Base-by-base conservation (phyloP, 1,140 invertebrate species). In the Cecropterus lyciades region DNA sequence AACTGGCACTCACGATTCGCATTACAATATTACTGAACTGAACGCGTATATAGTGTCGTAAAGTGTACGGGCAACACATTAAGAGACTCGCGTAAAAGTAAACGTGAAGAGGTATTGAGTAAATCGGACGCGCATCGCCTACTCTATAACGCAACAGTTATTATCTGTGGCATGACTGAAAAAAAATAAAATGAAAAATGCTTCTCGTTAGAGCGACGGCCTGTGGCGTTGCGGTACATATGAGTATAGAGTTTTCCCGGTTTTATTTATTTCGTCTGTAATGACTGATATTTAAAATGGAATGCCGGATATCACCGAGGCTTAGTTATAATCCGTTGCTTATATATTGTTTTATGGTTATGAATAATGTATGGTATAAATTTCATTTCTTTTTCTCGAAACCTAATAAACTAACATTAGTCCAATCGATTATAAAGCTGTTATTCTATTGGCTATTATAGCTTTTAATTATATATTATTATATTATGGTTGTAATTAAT, bases 41-140 rank as follows among this genome's bases (percentile, higher is more conserved):
- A n/a, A 9, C 37, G 37, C 37, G 10, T 40, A 10, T 33, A 13
- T 55, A n/a, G 13, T 33, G 20, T 52, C 49, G 49, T 59, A 15
- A 30, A 59, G 42, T 45, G 24, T 20, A 27, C 55, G 55, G 20
- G 43, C 40, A 59, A 48, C 56, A 24, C 20, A 59, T 16, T 59
- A 33, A 15, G 24, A 15, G 24, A 48, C 56, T 59, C 70, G 67
- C 40, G 69, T 64, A 66, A 70, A 63, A 69, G 63, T 72, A 69
- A 70, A 73, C 45, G 67, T 67, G 65, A 60, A 62, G 30, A 62
- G 13, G 42, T 45, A 68, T 63, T 72, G 62, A 66, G 70, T 72
- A 69, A 64, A 73, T 67, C 53, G 46, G 59, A 62, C 53, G 62
- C 53, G 66, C 62, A 72, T 57, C 49, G 56, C 48, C 20, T 62